phyloP scores from a whole-genome alignment of 2,797 vertebrate genomes.

The Molossus alvarezi region DNA sequence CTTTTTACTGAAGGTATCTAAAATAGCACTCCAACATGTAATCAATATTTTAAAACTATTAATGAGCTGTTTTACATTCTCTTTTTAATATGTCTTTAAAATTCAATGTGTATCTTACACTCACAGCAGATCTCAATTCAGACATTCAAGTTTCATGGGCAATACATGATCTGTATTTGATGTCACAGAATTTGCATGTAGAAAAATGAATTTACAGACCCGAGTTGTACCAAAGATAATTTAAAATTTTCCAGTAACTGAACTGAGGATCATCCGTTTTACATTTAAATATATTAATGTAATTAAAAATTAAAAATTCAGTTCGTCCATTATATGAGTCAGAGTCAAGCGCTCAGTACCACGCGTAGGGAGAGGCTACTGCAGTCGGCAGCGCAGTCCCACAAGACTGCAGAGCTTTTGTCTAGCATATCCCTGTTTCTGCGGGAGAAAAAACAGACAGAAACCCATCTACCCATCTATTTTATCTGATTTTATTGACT shows the following conservation, averaged over 20 bases:
- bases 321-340: not conserved
- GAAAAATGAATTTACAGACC: slow-evolving; percentile 62
- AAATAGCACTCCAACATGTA: slow-evolving; percentile 47
- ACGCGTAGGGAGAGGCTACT: not conserved
- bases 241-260: slow-evolving; percentile 17
- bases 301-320: slow-evolving; percentile 60
- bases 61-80: slow-evolving; percentile 52
- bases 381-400: not conserved
- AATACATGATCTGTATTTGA: slow-evolving; percentile 60
- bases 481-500: slow-evolving; percentile 42
- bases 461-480: not conserved
- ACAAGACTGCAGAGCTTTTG: not conserved
- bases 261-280: slow-evolving; percentile 45
- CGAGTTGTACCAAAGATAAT: slow-evolving; percentile 45
- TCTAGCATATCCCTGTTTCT: not conserved
- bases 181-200: slow-evolving; percentile 74
- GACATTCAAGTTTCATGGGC: slow-evolving; percentile 31
- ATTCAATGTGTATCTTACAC: slow-evolving; percentile 30
- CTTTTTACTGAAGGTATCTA: slow-evolving; percentile 53
- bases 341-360: not conserved
- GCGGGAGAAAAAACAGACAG: not conserved
- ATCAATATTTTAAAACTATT: slow-evolving; percentile 68
- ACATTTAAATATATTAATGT: slow-evolving; percentile 54
- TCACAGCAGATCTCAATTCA: slow-evolving; percentile 27
- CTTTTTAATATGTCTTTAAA: slow-evolving; percentile 43